phyloP scores from a whole-genome alignment of 2,888 invertebrate species.

The Crepidodera aurea region DNA sequence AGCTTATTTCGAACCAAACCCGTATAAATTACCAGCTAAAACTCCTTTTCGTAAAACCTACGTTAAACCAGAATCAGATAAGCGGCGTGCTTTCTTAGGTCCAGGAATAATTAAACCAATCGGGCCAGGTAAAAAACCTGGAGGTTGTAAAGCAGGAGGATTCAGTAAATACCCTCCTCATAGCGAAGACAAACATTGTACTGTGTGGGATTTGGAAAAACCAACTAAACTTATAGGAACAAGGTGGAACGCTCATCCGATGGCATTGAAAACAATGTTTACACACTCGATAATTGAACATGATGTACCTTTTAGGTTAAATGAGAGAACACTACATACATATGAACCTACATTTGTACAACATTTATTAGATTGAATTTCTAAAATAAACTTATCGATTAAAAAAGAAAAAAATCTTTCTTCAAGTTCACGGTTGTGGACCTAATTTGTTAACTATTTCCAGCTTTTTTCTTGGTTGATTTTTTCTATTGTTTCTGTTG shows the following conservation, averaged over 20 bases:
- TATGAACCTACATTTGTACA: slow-evolving; percentile 48
- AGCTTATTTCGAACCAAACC: slow-evolving; percentile 60
- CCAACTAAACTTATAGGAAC: slow-evolving; percentile 36
- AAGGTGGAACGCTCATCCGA: slow-evolving; percentile 46
- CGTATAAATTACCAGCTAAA: slow-evolving; percentile 51
- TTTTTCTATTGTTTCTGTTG: too few relatives aligned
- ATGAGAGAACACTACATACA: slow-evolving; percentile 41
- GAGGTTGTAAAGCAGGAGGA: slow-evolving; percentile 51
- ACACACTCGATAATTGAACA: slow-evolving; percentile 47
- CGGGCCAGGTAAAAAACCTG: slow-evolving; percentile 56
- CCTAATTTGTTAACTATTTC: too few relatives aligned
- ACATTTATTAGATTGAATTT: slow-evolving; percentile 38
- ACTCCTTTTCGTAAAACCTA: slow-evolving; percentile 52
- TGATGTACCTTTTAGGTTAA: slow-evolving; percentile 48
- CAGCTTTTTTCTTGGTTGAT: too few relatives aligned
- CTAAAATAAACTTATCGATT: too few relatives aligned
- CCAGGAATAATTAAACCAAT: slow-evolving; percentile 52
- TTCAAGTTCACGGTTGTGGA: too few relatives aligned
- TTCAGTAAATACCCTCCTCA: slow-evolving; percentile 50
- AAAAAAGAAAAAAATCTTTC: too few relatives aligned
- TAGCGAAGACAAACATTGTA: slow-evolving; percentile 44
- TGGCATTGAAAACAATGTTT: slow-evolving; percentile 45
- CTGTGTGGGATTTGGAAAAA: slow-evolving; percentile 40
- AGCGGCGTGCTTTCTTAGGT: slow-evolving; percentile 34
- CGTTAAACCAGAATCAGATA: slow-evolving; percentile 48